A percentile compares a stretch with the other conserved stretches of the same genome.
Evolutionary conservation across 2,888 invertebrate genomes (phyloP).

Genomic region (Chrysina gloriosa): DNA sequence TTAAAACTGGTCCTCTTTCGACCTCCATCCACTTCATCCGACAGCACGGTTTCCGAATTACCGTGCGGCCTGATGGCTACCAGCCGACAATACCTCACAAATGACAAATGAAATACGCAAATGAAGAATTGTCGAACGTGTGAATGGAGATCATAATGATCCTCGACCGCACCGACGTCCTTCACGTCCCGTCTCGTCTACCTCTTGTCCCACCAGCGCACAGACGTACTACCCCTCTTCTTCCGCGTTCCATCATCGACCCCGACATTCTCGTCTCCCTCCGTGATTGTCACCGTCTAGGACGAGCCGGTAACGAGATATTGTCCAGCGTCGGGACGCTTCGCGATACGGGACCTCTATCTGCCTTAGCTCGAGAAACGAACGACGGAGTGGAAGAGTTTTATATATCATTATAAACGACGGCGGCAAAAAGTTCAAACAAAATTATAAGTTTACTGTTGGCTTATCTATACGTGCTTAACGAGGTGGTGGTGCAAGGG

Average conservation of each 20-base stretch:
- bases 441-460: constrained; percentile 20
- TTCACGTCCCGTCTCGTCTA: background rate
- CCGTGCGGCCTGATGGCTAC: constrained; percentile 45
- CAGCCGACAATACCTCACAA: constrained; percentile 65
- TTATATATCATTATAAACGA: constrained; percentile 24
- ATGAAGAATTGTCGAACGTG: constrained; percentile 68
- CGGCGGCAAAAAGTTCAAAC: constrained; percentile 9
- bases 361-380: background rate
- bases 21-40: background rate
- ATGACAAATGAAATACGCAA: constrained; percentile 70
- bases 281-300: constrained; percentile 54
- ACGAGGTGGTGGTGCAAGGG: background rate
- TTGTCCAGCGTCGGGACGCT: constrained; percentile 52
- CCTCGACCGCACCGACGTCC: constrained; percentile 56
- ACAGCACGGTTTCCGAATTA: constrained; percentile 49
- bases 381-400: background rate
- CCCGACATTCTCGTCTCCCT: constrained; percentile 19
- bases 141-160: constrained; percentile 66
- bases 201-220: constrained; percentile 8
- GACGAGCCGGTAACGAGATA: constrained; percentile 55
- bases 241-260: constrained; percentile 1
- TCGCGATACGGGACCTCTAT: constrained; percentile 39
- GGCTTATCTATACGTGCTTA: constrained; percentile 12
- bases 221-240: constrained; percentile 11
- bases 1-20: constrained; percentile 46